Conservation (phyloP, 2,797 vertebrate species). For the Tapirus indicus region DNA sequence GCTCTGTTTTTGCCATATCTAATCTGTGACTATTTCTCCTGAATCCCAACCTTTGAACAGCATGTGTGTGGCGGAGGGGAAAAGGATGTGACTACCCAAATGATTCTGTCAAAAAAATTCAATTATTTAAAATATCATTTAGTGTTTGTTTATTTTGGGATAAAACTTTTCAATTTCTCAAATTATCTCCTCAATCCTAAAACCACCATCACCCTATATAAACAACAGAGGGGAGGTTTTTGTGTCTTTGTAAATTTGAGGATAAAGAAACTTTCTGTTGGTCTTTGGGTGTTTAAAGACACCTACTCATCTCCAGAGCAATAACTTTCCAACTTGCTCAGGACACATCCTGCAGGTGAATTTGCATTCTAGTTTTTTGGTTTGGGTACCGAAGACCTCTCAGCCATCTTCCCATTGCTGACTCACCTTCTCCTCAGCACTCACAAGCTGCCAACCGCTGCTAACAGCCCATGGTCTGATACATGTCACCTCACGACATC, state of each 20-base stretch:
- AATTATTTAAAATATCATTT: neutral
- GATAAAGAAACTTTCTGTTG: neutral
- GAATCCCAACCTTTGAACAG: neutral
- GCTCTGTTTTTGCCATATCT: neutral
- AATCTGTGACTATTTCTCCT: neutral
- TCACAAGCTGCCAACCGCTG: accelerated
- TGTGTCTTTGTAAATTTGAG: neutral
- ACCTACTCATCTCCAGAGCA: neutral
- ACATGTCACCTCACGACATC: neutral
- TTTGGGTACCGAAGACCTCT: neutral
- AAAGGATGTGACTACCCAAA: neutral
- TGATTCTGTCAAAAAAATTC: neutral
- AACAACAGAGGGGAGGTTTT: neutral
- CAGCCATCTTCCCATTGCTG: neutral
- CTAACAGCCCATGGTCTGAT: neutral
- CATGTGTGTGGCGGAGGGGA: neutral
- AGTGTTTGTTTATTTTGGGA: neutral
- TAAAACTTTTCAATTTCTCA: neutral
- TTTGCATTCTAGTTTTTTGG: neutral
- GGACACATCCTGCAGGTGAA: neutral
- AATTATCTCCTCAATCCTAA: neutral
- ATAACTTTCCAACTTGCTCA: neutral
- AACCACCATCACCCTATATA: neutral
- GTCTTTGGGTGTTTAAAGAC: neutral
- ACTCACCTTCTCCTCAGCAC: neutral